Percentiles rank a stretch among this genome's conserved stretches.
These are phyloP conservation scores for Sympetrum striolatum DNA, from an alignment of 2,888 invertebrate genomes.

Conservation along the genomic window DNA sequence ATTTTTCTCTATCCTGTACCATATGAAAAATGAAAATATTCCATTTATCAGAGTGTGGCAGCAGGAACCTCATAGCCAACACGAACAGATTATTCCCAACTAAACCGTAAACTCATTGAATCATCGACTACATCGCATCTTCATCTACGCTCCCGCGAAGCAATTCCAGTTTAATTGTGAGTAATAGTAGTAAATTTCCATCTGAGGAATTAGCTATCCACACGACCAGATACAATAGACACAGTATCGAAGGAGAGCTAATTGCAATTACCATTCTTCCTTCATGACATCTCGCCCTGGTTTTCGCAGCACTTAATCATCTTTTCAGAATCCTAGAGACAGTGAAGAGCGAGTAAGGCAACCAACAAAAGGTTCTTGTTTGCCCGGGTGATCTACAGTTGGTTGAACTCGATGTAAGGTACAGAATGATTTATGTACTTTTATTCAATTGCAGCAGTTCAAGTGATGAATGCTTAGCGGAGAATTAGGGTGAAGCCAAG, in stretches of 20 bases:
- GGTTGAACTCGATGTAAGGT: not conserved
- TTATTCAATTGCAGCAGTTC: not conserved
- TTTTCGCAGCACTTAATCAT: conserved; percentile 11
- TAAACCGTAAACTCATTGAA: too few relatives aligned
- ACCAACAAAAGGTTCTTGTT: not conserved
- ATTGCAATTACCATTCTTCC: not conserved
- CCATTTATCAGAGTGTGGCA: too few relatives aligned
- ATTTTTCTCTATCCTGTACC: too few relatives aligned
- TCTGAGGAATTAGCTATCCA: too few relatives aligned
- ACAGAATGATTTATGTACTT: not conserved
- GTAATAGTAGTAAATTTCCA: too few relatives aligned
- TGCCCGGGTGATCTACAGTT: not conserved
- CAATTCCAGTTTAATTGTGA: too few relatives aligned
- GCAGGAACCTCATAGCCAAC: too few relatives aligned
- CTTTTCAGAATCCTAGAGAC: not conserved
- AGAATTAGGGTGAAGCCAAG: not conserved
- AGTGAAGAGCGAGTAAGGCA: not conserved
- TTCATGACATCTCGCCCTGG: not conserved
- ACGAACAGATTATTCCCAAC: too few relatives aligned
- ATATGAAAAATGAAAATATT: too few relatives aligned
- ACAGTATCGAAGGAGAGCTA: not conserved
- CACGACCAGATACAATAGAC: not conserved
- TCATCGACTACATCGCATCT: too few relatives aligned
- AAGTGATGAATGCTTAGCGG: not conserved
- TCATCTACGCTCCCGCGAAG: too few relatives aligned